Base-by-base conservation (phyloP, 2,888 invertebrate genomes). In the Polia nebulosa region DNA sequence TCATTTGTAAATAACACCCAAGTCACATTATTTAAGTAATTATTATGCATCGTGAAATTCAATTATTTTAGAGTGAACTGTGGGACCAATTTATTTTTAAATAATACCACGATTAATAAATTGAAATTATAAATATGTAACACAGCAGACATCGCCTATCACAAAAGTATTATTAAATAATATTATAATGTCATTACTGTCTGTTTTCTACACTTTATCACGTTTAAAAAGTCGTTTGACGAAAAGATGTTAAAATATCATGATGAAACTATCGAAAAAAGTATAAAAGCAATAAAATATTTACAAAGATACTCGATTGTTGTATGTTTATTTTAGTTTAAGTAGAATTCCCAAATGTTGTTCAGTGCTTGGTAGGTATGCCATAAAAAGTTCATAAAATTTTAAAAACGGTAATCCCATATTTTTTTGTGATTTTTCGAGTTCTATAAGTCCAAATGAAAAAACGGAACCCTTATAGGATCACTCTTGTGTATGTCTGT, bases 51-150 rank as follows among this genome's bases (percentile, higher is more conserved):
- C 69, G 32, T 71, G 25, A 49, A 75, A 59, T 61, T 70, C 57
- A 67, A 62, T 79, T 70, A 78, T 67, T 62, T 53, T 64, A 59
- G 49, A 63, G 70, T 51, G 59, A 57, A 73, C 63, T 60, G 66
- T 65, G 83, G 83, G 83, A 79, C 83, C 84, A 83, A 84, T 68
- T 74, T 74, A 72, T 67, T 68, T 75, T 84, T 63, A 74, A 64
- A 51, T 58, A 75, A 36, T 49, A 57, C 44, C 63, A 63, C 51
- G 11, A 57, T 77, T 49, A 29, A 36, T 57, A 45, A 57, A 60
- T 56, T 59, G 47, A 60, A 65, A 70, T 56, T 58, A 67, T 65
- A 51, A 51, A 51, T 60, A 61, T 39, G 39, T 29, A 49, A 62
- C 36, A 32, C 39, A 34, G 29, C 68, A 80, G 77, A 67, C 64